Evolutionary conservation across 2,888 invertebrate species (phyloP), one percentile per base, ranked within the genome.

Genomic region (Temnothorax ravouxi): DNA sequence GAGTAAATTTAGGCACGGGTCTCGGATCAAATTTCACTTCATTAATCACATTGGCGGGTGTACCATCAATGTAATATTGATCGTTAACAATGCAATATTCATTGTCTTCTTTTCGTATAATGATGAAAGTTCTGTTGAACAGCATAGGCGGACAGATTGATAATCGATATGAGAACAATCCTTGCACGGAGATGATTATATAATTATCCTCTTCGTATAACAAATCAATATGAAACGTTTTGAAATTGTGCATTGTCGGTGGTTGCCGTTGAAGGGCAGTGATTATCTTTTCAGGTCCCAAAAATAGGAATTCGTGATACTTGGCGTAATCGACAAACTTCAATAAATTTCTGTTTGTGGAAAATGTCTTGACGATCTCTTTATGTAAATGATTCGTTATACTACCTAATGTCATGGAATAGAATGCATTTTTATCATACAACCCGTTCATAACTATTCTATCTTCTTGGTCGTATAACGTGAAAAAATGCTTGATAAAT

Each of bases 261-360:
- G 95, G 94, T 71, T 94, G 93, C 29, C 86, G 90, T 69, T 91
- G 89, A 0, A 95, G 81, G 0, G 90, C 88, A 0, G 91, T 88
- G 29, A 95, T 94, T 62, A 95, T 95, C 82, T 92, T 93, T 18
- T 94, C 94, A 9, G 95, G 93, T 3, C 95, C 94, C 3, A 87
- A 88, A 4, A 94, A 82, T n/a, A 95, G 79, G 77, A 92, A 94
- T 80, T 95, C 94, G 50, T 93, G 92, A 54, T 94, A 94, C 50
- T 94, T 94, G 0, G 95, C 94, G 62, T 94, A 95, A 66, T 95
- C 95, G 0, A 93, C 94, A 64, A 94, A 94, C 85, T 95, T 95
- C 6, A 94, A 83, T 59, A 95, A 87, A 88, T 95, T 95, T 79
- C 95, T 90, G 44, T 95, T 94, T 5, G 84, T 91, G 0, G 91